These are phyloP conservation scores for Montipora foliosa DNA, from an alignment of 64 coral and sea anemone genomes.

Conservation along the genomic window DNA sequence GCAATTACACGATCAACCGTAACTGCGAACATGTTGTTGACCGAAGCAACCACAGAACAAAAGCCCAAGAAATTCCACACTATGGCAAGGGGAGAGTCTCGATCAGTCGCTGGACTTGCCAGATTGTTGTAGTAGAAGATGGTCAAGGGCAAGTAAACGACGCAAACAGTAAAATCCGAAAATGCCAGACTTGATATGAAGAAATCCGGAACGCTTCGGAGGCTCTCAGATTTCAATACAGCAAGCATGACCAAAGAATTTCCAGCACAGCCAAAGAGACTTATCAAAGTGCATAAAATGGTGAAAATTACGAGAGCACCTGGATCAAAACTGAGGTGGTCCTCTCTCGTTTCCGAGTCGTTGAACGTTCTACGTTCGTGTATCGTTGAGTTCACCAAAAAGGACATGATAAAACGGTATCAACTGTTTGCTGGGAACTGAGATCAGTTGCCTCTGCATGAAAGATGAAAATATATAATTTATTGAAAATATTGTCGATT, in stretches of 20 bases:
- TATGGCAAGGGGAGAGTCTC: background rate
- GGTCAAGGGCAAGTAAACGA: no score
- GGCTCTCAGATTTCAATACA: constrained; percentile 11
- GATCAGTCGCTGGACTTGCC: background rate
- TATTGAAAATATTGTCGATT: no score
- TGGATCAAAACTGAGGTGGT: background rate
- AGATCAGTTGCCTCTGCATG: no score
- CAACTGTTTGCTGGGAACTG: no score
- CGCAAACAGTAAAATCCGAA: no score
- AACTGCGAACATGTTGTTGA: constrained; percentile 16
- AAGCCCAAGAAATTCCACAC: background rate
- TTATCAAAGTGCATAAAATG: background rate
- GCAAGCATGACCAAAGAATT: constrained; percentile 19
- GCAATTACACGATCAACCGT: constrained; percentile 27
- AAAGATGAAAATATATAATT: no score
- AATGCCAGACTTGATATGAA: constrained; percentile 33
- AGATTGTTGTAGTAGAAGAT: background rate
- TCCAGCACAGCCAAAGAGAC: background rate
- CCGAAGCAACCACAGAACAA: background rate
- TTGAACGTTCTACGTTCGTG: no score
- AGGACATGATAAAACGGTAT: no score
- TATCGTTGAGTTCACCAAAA: no score
- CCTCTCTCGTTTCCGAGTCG: no score
- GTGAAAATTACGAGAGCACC: constrained; percentile 7
- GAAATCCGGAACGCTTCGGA: background rate